Evolutionary conservation across 2,888 invertebrate genomes (phyloP).

Genomic region (Linyphia triangularis): DNA sequence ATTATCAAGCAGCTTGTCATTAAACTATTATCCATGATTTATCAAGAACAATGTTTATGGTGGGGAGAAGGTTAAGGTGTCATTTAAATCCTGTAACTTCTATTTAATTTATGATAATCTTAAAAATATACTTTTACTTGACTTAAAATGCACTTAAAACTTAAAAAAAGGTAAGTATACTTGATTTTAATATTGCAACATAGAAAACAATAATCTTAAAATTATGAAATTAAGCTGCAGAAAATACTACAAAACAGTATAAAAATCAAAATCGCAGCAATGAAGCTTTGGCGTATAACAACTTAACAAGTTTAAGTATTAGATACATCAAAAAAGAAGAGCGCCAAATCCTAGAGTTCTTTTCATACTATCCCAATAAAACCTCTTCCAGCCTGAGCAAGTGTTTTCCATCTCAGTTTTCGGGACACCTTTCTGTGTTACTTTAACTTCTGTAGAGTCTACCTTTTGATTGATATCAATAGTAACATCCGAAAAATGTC

Average conservation of each 20-base stretch:
- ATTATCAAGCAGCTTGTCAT: too few relatives aligned
- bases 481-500: constrained; percentile 92
- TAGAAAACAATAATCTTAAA: background rate
- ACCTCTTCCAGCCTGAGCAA: constrained; percentile 89
- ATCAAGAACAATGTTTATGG: too few relatives aligned
- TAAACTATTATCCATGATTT: too few relatives aligned
- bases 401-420: constrained; percentile 88
- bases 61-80: too few relatives aligned
- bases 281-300: background rate
- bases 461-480: constrained; percentile 88
- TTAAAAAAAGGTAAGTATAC: too few relatives aligned
- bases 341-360: constrained; percentile 92
- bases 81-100: too few relatives aligned
- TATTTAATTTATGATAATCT: too few relatives aligned
- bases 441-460: constrained; percentile 90
- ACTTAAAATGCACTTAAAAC: too few relatives aligned
- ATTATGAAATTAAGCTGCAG: background rate
- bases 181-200: too few relatives aligned
- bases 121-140: too few relatives aligned
- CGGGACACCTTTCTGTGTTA: constrained; percentile 93
- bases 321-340: constrained; percentile 77
- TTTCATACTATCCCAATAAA: constrained; percentile 97
- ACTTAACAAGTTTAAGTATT: background rate
- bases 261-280: background rate
- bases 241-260: background rate